phyloP scores from a whole-genome alignment of 2,888 invertebrate species.

The Phragmatobia fuliginosa region DNA sequence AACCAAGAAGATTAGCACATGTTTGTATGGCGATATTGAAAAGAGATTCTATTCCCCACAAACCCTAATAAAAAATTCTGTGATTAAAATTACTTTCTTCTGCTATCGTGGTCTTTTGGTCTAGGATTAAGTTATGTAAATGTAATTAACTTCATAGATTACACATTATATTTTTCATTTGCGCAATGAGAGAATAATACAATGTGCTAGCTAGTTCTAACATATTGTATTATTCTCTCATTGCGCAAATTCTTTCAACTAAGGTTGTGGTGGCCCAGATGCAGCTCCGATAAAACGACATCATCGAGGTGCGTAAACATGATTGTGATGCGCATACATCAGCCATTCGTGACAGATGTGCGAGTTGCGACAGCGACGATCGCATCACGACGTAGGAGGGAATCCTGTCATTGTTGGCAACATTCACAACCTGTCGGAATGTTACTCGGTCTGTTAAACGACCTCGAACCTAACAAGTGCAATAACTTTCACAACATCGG shows the following conservation, averaged over 20 bases:
- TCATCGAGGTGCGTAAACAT: conserved; percentile 50
- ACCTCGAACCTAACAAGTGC: conserved; percentile 58
- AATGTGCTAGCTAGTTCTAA: neutral
- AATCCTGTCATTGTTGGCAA: conserved; percentile 47
- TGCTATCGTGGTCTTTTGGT: neutral
- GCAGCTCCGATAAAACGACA: conserved; percentile 49
- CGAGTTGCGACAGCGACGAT: conserved; percentile 63
- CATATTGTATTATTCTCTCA: neutral
- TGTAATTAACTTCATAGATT: no score
- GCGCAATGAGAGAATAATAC: neutral
- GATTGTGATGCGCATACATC: conserved; percentile 68
- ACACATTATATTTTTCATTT: neutral
- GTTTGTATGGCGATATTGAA: neutral
- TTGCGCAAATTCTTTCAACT: conserved; percentile 27
- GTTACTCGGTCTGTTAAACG: conserved; percentile 24
- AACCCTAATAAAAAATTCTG: neutral
- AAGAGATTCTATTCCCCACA: neutral
- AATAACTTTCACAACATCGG: conserved; percentile 52
- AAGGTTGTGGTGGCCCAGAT: conserved; percentile 36
- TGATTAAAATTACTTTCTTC: neutral
- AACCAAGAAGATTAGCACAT: neutral
- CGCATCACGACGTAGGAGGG: conserved; percentile 49
- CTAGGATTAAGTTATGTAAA: neutral
- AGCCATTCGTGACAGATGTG: conserved; percentile 73
- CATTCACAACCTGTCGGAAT: conserved; percentile 23